Base-by-base conservation (phyloP, 2,888 invertebrate genomes). In the Tachina lurida region DNA sequence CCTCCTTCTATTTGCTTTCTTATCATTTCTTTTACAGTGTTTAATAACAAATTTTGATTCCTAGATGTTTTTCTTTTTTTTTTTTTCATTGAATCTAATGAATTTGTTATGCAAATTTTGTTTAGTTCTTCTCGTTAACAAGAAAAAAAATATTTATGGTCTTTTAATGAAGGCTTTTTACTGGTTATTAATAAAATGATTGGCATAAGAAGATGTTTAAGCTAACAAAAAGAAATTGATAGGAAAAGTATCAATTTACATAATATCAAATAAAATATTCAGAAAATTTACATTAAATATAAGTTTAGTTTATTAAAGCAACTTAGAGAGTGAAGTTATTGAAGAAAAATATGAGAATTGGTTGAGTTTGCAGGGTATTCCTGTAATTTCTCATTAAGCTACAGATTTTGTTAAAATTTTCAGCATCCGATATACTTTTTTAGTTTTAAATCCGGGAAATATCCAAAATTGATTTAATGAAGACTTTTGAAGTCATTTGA, bases 21-120 rank as follows among this genome's bases (percentile, higher is more conserved):
- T n/a, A 19, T 19, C 15, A 47, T 49, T 56, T 47, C 39, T 39
- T 13, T 71, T 7, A 7, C 49, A 41, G 22, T 80, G 60, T 80
- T 58, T 74, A 74, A 65, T 80, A 74, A 22, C 73, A 58, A 47
- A 47, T 70, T 70, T 56, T 79, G 41, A 15, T 52, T 52, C 56
- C 49, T 70, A 22, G 79, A 78, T 52, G 31, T 70, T 84, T 84
- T 71, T 71, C 3, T 22, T 22, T 2, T 31, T 31, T 31, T 22
- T 2, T 31, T 31, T 31, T 7, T 31, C 1, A 84, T 84, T 65
- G 71, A 52, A 79, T 76, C 80, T 84, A 79, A 79, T 84, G 68
- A 79, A 84, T 75, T 84, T 70, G 39, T 58, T 75, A 84, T 84
- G 75, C 49, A 76, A 71, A 80, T 79, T 75, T 70, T 84, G 13